phyloP scores from a whole-genome alignment of 2,888 invertebrate species.

The Euclidia mi region DNA sequence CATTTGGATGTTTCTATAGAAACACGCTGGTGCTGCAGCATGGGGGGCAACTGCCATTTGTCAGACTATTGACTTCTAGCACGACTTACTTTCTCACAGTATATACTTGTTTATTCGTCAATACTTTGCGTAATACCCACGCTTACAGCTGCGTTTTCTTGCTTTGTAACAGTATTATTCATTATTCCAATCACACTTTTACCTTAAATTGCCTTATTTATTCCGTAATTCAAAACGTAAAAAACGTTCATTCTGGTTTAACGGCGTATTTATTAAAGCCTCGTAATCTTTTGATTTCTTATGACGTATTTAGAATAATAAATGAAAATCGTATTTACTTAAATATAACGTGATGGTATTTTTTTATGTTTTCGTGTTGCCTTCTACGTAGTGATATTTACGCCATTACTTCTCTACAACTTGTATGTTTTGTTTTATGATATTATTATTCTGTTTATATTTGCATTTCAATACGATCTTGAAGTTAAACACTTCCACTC shows the following conservation, averaged over 20 bases:
- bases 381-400: no score
- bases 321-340: conserved; percentile 15
- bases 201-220: conserved; percentile 42
- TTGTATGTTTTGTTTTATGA: no score
- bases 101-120: conserved; percentile 29
- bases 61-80: conserved; percentile 51
- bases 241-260: conserved; percentile 1
- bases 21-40: conserved; percentile 29
- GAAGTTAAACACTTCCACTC: no score
- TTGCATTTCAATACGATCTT: no score
- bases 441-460: no score
- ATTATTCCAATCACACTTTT: conserved; percentile 47
- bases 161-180: conserved; percentile 10
- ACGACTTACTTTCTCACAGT: conserved; percentile 43
- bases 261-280: conserved; percentile 6
- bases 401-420: no score
- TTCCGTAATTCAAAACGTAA: conserved; percentile 29
- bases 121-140: conserved; percentile 32
- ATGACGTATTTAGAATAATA: conserved; percentile 10
- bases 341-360: no score
- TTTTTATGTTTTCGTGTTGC: no score
- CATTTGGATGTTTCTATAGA: conserved; percentile 49
- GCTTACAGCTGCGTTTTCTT: conserved; percentile 22
- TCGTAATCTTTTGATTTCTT: conserved; percentile 4
- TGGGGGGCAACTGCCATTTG: no score